Conservation (phyloP, 2,797 vertebrate genomes). For the Microctenopoma stevenorrisi region DNA sequence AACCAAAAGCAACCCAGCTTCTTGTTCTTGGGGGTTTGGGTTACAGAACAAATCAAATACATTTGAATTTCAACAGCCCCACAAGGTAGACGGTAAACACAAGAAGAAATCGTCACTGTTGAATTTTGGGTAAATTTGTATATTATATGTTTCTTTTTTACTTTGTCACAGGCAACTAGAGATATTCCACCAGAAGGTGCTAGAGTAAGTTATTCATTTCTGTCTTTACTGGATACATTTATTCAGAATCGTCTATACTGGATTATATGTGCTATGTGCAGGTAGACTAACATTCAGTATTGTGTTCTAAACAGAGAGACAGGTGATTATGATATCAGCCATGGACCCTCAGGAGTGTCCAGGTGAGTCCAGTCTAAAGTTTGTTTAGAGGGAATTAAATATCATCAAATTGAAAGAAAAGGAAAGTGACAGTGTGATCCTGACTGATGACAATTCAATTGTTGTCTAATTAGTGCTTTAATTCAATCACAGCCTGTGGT, state of each 20-base stretch:
- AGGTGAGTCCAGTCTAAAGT: conserved; percentile 66
- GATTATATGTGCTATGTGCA: not conserved
- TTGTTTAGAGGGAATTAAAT: not conserved
- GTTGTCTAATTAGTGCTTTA: too few species aligned
- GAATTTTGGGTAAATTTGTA: not conserved
- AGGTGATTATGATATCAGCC: conserved; percentile 82
- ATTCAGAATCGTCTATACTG: not conserved
- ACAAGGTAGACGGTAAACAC: conserved; percentile 61
- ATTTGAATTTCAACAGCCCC: conserved; percentile 79
- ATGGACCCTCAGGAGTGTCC: conserved; percentile 81
- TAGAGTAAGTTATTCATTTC: conserved; percentile 78
- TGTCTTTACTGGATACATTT: not conserved
- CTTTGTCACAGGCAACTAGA: conserved; percentile 66
- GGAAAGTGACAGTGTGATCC: not conserved
- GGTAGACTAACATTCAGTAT: not conserved
- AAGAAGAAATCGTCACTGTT: not conserved
- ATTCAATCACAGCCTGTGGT: too few species aligned
- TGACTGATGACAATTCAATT: too few species aligned
- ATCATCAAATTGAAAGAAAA: not conserved
- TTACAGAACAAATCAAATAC: conserved; percentile 43
- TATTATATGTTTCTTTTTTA: conserved; percentile 13
- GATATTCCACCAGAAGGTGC: conserved; percentile 74
- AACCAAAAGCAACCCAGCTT: conserved; percentile 14
- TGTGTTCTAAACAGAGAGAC: conserved; percentile 64
- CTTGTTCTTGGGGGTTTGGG: conserved; percentile 70